A percentile compares a stretch with the other conserved stretches of the same genome.
Evolutionary conservation across 2,113 vertebrate species (phyloP).

Genomic region (Lepus europaeus): DNA sequence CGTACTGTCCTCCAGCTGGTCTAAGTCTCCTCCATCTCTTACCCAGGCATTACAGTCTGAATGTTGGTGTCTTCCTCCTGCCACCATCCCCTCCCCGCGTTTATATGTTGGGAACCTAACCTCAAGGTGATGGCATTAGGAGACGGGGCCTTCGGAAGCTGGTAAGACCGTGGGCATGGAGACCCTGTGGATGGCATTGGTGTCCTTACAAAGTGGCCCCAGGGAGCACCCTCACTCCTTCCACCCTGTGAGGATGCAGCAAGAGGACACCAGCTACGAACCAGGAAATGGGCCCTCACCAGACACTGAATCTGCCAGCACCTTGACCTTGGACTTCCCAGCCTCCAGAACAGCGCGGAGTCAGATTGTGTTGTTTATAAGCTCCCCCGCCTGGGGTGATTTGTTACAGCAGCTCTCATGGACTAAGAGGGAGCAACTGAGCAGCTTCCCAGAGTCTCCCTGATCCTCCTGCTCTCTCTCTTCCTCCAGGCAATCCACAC

Average conservation of each 20-base stretch:
- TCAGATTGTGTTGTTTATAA: background rate
- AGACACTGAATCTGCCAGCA: background rate
- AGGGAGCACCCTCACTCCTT: background rate
- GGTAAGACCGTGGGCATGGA: background rate
- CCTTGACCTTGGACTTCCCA: background rate
- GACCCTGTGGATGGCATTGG: background rate
- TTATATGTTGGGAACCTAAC: background rate
- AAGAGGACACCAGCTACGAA: background rate
- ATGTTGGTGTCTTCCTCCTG: background rate
- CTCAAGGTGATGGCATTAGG: background rate
- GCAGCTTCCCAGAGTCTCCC: too few species aligned
- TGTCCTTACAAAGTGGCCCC: background rate
- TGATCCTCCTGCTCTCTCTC: too few species aligned
- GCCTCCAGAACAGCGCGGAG: background rate
- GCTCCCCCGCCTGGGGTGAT: background rate
- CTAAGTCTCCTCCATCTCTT: background rate
- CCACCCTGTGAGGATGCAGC: background rate
- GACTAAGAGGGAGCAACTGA: background rate
- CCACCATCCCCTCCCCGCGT: background rate
- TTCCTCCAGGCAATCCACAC: background rate
- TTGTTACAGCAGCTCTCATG: background rate
- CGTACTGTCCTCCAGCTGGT: background rate
- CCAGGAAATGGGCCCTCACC: background rate
- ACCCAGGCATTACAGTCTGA: background rate
- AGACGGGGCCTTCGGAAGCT: background rate